Base-by-base conservation (phyloP, 1,140 invertebrate genomes). In the Druon quercuslanigerum region DNA sequence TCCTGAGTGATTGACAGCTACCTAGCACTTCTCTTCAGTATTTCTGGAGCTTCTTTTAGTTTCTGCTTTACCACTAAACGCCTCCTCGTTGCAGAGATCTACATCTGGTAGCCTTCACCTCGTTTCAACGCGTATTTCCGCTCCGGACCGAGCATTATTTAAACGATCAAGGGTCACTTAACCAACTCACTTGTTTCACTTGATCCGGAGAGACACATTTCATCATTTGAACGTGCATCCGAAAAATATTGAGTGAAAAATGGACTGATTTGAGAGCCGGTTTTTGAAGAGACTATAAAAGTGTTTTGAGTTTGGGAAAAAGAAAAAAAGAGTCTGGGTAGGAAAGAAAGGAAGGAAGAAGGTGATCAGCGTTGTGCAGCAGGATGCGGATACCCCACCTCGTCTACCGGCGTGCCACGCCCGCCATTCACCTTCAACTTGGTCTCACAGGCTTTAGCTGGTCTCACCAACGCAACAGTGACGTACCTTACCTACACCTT, bases 91-190 rank as follows among this genome's bases (percentile, higher is more conserved):
- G 73, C 50, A 19, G 76, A 60, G 79, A 79, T 84, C 78, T 84
- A 73, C 79, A 79, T 84, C 79, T 83, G 73, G 83, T 85, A 89
- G 87, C 90, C 89, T 90, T 90, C 89, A 91, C 89, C 89, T 90
- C 89, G 85, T 89, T 91, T 88, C 86, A 85, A 82, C 86, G 85
- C 84, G 83, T 84, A 85, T 90, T 90, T 90, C 88, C 87, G 90
- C 83, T 85, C 83, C 87, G 51, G 73, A 77, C 79, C 79, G 75
- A 77, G 52, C 73, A 66, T 50, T 66, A 66, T 75, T 74, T 74
- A 16, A 74, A 60, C 33, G 46, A 60, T 51, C 71, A 52, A 75
- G 51, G 71, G 60, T 51, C 74, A 25, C 51, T 72, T 52, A 76
- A 46, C 66, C 52, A 40, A n/a, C 25, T 25, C 46, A 50, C 46